Evolutionary conservation across 2,113 vertebrate species (phyloP).

Genomic region (Amphilophus citrinellus): DNA sequence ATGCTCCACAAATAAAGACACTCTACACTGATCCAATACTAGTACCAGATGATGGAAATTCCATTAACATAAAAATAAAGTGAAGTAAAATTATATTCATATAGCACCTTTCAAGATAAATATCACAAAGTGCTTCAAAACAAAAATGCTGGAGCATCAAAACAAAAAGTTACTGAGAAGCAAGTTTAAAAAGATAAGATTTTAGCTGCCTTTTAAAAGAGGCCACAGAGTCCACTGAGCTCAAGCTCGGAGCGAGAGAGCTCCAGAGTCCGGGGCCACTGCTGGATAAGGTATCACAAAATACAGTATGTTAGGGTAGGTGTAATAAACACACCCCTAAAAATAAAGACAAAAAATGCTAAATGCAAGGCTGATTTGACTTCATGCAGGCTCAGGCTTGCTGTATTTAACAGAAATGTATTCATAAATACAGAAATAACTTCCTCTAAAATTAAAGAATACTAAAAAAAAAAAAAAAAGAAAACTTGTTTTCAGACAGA

Average conservation of each 20-base stretch:
- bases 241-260: neutral
- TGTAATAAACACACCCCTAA: neutral
- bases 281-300: neutral
- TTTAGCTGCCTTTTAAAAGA: neutral
- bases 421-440: neutral
- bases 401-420: neutral
- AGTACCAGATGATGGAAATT: neutral
- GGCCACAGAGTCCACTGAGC: neutral
- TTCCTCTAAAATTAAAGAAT: neutral
- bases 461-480: neutral
- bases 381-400: neutral
- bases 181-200: neutral
- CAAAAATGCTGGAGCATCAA: neutral
- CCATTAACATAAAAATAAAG: neutral
- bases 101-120: neutral
- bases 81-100: neutral
- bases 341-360: neutral
- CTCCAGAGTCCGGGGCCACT: neutral
- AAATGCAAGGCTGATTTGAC: neutral
- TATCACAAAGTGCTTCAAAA: neutral
- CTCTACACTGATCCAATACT: neutral
- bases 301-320: neutral
- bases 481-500: neutral
- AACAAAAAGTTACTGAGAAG: neutral
- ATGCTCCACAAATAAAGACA: neutral